A percentile compares a stretch with the other conserved stretches of the same genome.
Conservation (phyloP, 2,113 vertebrate genomes). For the Sturnus vulgaris region DNA sequence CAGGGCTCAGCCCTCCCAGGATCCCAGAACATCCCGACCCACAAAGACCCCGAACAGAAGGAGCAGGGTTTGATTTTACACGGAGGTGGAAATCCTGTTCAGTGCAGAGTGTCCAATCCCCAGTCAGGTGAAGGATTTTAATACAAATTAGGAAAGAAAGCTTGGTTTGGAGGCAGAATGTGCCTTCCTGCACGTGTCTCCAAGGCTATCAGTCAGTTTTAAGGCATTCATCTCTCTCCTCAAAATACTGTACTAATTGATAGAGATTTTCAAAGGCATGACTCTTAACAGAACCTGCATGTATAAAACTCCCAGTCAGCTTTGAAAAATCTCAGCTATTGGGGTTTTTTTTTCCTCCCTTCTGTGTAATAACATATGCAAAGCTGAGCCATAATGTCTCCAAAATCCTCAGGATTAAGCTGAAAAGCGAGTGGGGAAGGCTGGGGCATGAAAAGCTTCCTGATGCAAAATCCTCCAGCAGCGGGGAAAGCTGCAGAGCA, state of each 20-base stretch:
- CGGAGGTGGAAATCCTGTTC: neutral
- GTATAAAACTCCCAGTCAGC: neutral
- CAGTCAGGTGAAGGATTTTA: neutral
- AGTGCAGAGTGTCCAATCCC: neutral
- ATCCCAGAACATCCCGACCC: neutral
- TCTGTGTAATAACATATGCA: neutral
- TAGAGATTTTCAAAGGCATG: neutral
- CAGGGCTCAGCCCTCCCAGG: neutral
- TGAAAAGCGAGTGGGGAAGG: neutral
- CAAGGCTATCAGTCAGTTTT: neutral
- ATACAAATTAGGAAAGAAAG: neutral
- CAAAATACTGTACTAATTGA: neutral
- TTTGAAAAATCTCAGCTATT: neutral
- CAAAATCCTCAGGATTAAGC: constrained; percentile 21
- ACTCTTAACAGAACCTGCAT: neutral
- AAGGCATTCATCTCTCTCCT: neutral
- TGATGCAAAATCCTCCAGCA: neutral
- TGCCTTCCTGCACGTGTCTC: neutral
- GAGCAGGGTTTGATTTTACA: neutral
- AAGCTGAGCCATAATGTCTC: constrained; percentile 9
- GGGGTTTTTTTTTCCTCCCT: neutral
- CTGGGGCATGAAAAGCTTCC: neutral
- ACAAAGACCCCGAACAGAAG: neutral
- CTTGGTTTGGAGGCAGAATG: neutral
- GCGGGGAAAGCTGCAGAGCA: neutral